Evolutionary conservation across 2,888 invertebrate genomes (phyloP).

Genomic region (Eretmocerus hayati): DNA sequence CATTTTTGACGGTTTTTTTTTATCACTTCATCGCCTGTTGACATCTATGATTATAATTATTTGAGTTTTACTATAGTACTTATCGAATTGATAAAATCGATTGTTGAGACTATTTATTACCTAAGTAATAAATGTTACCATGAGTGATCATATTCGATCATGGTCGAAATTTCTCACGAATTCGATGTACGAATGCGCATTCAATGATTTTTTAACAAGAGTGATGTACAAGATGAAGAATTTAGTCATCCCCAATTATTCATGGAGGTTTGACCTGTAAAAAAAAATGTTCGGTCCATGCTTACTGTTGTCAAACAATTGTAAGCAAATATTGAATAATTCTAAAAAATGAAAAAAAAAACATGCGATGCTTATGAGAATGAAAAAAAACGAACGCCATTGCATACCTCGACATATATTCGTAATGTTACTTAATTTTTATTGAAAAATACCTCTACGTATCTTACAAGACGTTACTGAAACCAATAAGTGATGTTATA

Average conservation of each 20-base stretch:
- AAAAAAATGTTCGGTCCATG: conserved; percentile 1
- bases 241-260: neutral
- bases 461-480: conserved; percentile 30
- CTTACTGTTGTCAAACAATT: neutral
- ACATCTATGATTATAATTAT: too few species aligned
- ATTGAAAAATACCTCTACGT: conserved; percentile 28
- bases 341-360: neutral
- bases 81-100: too few species aligned
- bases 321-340: too few species aligned
- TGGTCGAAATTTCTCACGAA: too few species aligned
- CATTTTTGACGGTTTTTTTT: too few species aligned
- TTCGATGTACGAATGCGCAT: conserved; percentile 7
- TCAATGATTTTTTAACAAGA: conserved; percentile 2
- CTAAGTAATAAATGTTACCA: too few species aligned
- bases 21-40: too few species aligned
- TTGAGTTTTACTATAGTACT: too few species aligned
- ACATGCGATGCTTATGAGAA: neutral
- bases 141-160: too few species aligned
- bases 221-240: neutral
- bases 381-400: neutral
- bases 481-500: conserved; percentile 6
- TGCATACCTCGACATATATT: conserved; percentile 9
- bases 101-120: too few species aligned
- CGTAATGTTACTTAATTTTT: conserved; percentile 14
- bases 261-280: too few species aligned